These are phyloP conservation scores for Sphaeridia pumilis DNA, from an alignment of 2,888 invertebrate genomes.

Conservation along the genomic window DNA sequence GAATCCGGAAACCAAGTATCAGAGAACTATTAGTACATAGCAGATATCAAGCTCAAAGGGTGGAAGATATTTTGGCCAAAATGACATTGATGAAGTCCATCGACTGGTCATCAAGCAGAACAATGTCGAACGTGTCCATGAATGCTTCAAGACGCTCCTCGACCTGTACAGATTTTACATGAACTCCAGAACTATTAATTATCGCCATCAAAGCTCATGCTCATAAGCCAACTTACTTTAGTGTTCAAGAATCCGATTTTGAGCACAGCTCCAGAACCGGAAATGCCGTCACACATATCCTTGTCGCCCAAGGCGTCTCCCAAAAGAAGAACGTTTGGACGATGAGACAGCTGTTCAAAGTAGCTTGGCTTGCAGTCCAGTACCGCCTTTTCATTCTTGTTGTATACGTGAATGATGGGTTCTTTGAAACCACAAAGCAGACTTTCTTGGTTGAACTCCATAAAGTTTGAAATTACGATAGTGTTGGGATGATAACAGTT, in stretches of 20 bases:
- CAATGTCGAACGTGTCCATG: slow-evolving; percentile 74
- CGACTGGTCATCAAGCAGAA: slow-evolving; percentile 77
- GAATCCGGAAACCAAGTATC: too few species aligned
- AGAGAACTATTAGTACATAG: not conserved
- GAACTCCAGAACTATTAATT: not conserved
- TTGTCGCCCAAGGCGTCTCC: slow-evolving; percentile 90
- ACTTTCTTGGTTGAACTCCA: slow-evolving; percentile 51
- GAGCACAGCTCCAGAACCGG: slow-evolving; percentile 50
- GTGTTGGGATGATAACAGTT: slow-evolving; percentile 57
- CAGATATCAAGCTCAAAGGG: not conserved
- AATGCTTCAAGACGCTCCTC: slow-evolving; percentile 59
- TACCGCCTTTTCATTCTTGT: slow-evolving; percentile 29
- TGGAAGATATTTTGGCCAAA: slow-evolving; percentile 38
- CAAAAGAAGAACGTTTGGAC: slow-evolving; percentile 73
- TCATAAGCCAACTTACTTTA: slow-evolving; percentile 48
- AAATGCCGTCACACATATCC: slow-evolving; percentile 76
- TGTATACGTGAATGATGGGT: slow-evolving; percentile 64
- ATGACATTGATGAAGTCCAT: slow-evolving; percentile 48
- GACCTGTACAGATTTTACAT: slow-evolving; percentile 42
- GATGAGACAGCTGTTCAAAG: slow-evolving; percentile 40
- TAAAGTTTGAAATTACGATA: slow-evolving; percentile 74
- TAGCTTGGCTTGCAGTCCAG: slow-evolving; percentile 16
- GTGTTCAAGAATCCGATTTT: slow-evolving; percentile 87
- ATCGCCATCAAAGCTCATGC: too few species aligned
- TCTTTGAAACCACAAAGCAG: slow-evolving; percentile 53